Base-by-base conservation (phyloP, 2,797 vertebrate species). In the Xiphophorus birchmanni region DNA sequence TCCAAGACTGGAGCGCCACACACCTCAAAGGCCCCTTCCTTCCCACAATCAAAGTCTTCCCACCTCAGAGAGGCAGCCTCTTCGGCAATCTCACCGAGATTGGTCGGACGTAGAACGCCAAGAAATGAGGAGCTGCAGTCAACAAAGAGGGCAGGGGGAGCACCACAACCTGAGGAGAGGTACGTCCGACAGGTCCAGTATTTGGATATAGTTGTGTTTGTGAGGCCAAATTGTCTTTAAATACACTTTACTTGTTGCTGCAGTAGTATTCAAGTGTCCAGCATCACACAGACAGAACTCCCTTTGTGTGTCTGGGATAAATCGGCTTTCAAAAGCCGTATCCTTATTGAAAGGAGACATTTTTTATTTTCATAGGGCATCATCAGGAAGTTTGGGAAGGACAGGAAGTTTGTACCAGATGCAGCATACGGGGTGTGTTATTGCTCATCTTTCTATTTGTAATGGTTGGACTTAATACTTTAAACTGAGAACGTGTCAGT, bases 151-250 rank as follows among this genome's bases (percentile, higher is more conserved):
- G 15, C 86, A 77, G 0, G 94, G 95, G 84, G 82, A 90, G 32
- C 89, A 87, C 54, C 90, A 86, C 42, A 90, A 92, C 73, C 89
- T 94, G 71, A 80, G 85, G 75, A 92, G 93, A 37, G 87, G 84
- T 0, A 37, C 85, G 0, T 50, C 91, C 60, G 87, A 96, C 71
- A 94, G 95, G 84, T 90, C 92, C 84, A 95, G 96, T 87, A 93
- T 96, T 88, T 96, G 95, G 96, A 93, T 96, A 76, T 95, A 93
- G 81, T 10, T 0, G 8, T 18, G 5, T 67, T 40, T 37, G 7
- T 35, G 15, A 63, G 17, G 60, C 32, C 35, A 67, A 40, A 67
- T 67, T 0, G 2, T 29, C 83, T 50, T 69, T 6, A 71, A 44
- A 5, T 69, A 42, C 37, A 6, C 11, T 69, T 23, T 13, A 10